Conservation (phyloP, 1,140 invertebrate genomes). For the Caenorhabditis inopinata region DNA sequence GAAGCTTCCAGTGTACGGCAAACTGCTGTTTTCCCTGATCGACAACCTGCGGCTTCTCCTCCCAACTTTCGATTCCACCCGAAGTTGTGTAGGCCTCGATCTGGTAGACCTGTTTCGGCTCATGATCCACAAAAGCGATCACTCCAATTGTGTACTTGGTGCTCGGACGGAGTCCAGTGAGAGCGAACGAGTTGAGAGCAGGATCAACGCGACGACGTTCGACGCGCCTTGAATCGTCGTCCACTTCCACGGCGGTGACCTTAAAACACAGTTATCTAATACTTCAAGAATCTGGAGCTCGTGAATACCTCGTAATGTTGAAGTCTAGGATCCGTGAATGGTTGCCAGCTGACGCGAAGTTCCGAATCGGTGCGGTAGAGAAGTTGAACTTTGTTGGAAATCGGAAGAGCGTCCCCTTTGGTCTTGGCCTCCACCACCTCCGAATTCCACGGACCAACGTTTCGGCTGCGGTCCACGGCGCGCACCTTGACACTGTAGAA, state of each 20-base stretch:
- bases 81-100: slow-evolving; percentile 48
- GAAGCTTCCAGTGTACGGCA: slow-evolving; percentile 61
- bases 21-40: slow-evolving; percentile 53
- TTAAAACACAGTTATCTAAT: too few relatives aligned
- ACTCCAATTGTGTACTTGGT: slow-evolving; percentile 60
- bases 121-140: slow-evolving; percentile 65
- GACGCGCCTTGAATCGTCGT: slow-evolving; percentile 47
- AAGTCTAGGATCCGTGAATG: slow-evolving; percentile 56
- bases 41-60: slow-evolving; percentile 56
- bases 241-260: slow-evolving; percentile 47
- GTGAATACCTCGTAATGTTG: slow-evolving; percentile 63
- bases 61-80: slow-evolving; percentile 39
- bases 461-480: slow-evolving; percentile 57
- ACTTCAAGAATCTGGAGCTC: too few relatives aligned
- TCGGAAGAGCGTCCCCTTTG: slow-evolving; percentile 59
- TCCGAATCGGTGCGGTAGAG: slow-evolving; percentile 59
- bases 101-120: slow-evolving; percentile 51
- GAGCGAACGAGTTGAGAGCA: slow-evolving; percentile 48
- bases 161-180: slow-evolving; percentile 56
- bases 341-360: slow-evolving; percentile 59
- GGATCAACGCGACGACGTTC: slow-evolving; percentile 57
- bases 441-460: slow-evolving; percentile 62
- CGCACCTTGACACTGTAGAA: slow-evolving; percentile 60
- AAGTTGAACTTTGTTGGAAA: slow-evolving; percentile 53
- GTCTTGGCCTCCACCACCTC: slow-evolving; percentile 58